These are phyloP conservation scores for Encarsia formosa DNA, from an alignment of 2,888 invertebrate species.

Conservation along the genomic window DNA sequence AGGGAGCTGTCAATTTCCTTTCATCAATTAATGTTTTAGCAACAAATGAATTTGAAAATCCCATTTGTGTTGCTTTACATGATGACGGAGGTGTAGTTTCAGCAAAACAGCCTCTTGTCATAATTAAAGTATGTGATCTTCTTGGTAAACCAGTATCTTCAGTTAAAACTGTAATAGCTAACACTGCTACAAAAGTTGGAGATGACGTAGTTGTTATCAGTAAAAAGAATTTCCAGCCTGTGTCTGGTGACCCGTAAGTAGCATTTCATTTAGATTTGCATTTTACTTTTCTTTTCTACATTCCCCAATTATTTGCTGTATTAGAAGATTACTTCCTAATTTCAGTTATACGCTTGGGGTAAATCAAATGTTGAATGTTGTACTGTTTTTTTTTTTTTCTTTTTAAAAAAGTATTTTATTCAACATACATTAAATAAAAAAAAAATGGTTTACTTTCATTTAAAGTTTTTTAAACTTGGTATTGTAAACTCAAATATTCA, in stretches of 20 bases:
- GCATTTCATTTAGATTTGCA: neutral
- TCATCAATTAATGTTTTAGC: slow-evolving; percentile 71
- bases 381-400: slow-evolving; percentile 20
- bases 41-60: slow-evolving; percentile 65
- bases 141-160: slow-evolving; percentile 68
- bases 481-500: too few relatives aligned
- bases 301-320: slow-evolving; percentile 46
- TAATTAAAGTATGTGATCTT: slow-evolving; percentile 69
- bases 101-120: slow-evolving; percentile 67
- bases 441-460: slow-evolving; percentile 3
- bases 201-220: slow-evolving; percentile 75
- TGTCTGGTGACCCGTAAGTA: slow-evolving; percentile 47
- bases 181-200: slow-evolving; percentile 68
- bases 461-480: slow-evolving; percentile 24
- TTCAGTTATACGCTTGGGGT: slow-evolving; percentile 50
- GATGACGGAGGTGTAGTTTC: slow-evolving; percentile 72
- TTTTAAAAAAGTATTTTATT: slow-evolving; percentile 23
- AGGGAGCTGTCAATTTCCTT: slow-evolving; percentile 77
- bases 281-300: neutral
- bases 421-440: slow-evolving; percentile 30
- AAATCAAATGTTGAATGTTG: slow-evolving; percentile 38
- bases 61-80: slow-evolving; percentile 76
- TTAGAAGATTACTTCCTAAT: slow-evolving; percentile 31
- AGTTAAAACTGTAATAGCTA: slow-evolving; percentile 66
- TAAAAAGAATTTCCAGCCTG: slow-evolving; percentile 54